These are phyloP conservation scores for Sinodicranocentrus sp. DNA, from an alignment of 2,888 invertebrate genomes.

Conservation along the genomic window DNA sequence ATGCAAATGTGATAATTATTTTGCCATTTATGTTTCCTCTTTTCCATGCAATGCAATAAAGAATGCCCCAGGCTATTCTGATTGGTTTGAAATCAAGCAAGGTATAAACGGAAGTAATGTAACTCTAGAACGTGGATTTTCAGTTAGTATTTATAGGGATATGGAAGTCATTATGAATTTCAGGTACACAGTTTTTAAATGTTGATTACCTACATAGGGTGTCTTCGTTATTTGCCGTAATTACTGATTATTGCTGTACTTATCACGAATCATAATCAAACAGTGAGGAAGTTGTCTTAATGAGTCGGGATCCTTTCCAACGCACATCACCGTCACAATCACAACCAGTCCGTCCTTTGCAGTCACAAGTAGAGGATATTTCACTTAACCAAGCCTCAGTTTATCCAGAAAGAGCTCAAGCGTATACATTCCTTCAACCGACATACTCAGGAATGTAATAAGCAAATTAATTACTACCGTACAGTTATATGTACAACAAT, in stretches of 20 bases:
- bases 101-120: not conserved
- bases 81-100: not conserved
- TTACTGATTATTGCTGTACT: no score
- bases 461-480: not conserved
- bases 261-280: no score
- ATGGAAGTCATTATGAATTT: constrained; percentile 51
- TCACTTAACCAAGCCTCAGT: constrained; percentile 46
- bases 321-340: no score
- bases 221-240: no score
- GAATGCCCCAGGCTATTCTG: not conserved
- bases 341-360: not conserved
- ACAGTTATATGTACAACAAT: no score
- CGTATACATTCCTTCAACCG: constrained; percentile 33
- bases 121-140: constrained; percentile 13
- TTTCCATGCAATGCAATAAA: no score
- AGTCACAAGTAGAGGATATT: constrained; percentile 28
- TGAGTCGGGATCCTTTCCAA: no score
- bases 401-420: constrained; percentile 7
- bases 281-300: no score
- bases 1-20: no score
- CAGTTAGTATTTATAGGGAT: constrained; percentile 27
- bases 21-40: no score
- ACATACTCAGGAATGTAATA: constrained; percentile 48
- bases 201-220: no score
- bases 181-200: no score